phyloP scores from a whole-genome alignment of 2,888 invertebrate species.

The Panzeria rudis region DNA sequence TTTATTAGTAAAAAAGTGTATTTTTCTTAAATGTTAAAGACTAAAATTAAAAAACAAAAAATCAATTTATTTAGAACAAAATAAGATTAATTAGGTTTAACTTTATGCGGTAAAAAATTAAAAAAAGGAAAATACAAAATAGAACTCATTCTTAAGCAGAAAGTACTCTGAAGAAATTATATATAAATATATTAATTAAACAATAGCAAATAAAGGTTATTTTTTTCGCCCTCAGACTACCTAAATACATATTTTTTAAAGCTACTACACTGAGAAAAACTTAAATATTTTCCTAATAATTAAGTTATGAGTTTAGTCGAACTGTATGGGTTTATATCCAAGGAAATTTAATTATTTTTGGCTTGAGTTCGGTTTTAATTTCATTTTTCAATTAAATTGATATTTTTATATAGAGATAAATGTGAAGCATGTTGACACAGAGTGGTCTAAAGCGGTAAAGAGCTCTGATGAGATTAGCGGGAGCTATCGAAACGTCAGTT shows the following conservation, averaged over 20 bases:
- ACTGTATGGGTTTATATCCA: too few relatives aligned
- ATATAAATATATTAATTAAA: conserved; percentile 56
- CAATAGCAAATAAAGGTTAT: conserved; percentile 60
- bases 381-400: too few relatives aligned
- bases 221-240: neutral
- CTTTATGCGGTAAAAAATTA: conserved; percentile 50
- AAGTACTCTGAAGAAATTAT: conserved; percentile 64
- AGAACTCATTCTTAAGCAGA: conserved; percentile 49
- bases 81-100: conserved; percentile 62
- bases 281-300: conserved; percentile 46
- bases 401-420: too few relatives aligned
- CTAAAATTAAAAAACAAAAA: conserved; percentile 61
- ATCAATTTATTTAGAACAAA: conserved; percentile 62
- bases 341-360: too few relatives aligned
- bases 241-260: conserved; percentile 27
- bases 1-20: conserved; percentile 71
- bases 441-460: too few relatives aligned
- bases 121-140: conserved; percentile 31
- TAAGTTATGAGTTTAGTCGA: too few relatives aligned
- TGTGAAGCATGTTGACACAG: too few relatives aligned
- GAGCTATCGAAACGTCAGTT: too few relatives aligned
- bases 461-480: too few relatives aligned
- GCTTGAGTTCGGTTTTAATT: too few relatives aligned
- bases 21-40: conserved; percentile 73
- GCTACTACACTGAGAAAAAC: conserved; percentile 36